Evolutionary conservation across 2,797 vertebrate genomes (phyloP).

Genomic region (Mormyrus hasselquistii): DNA sequence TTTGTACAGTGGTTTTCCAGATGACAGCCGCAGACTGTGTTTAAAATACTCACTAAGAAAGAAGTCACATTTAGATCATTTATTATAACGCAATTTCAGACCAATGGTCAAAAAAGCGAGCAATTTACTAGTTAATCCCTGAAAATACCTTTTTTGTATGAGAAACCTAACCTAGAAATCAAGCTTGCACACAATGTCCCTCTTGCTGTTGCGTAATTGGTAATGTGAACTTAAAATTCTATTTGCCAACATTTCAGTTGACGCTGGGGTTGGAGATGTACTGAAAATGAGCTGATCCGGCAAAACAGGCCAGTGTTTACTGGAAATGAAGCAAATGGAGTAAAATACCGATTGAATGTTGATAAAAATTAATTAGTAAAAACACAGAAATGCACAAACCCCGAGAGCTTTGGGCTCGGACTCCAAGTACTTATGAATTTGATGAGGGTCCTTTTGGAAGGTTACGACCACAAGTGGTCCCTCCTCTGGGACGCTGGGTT

Average conservation of each 20-base stretch:
- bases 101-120: not conserved
- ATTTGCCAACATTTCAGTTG: not conserved
- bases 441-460: constrained; percentile 47
- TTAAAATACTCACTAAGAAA: not conserved
- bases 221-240: not conserved
- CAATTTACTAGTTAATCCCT: not conserved
- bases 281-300: not conserved
- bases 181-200: not conserved
- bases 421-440: constrained; percentile 55
- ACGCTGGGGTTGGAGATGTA: not conserved
- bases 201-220: not conserved
- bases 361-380: not conserved
- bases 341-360: not conserved
- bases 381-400: constrained; percentile 34
- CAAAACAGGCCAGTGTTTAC: not conserved
- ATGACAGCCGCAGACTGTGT: not conserved
- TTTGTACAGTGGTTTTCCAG: not conserved
- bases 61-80: not conserved
- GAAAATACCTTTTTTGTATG: not conserved
- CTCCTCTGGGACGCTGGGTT: constrained; percentile 4
- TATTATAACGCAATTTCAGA: not conserved
- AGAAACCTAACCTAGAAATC: not conserved
- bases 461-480: constrained; percentile 46
- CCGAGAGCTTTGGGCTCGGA: constrained; percentile 59
- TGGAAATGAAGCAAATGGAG: not conserved